Evolutionary conservation across 64 coral and sea anemone species (phyloP), one percentile per base, ranked within the genome.

Genomic region (Exaiptasia diaphana): DNA sequence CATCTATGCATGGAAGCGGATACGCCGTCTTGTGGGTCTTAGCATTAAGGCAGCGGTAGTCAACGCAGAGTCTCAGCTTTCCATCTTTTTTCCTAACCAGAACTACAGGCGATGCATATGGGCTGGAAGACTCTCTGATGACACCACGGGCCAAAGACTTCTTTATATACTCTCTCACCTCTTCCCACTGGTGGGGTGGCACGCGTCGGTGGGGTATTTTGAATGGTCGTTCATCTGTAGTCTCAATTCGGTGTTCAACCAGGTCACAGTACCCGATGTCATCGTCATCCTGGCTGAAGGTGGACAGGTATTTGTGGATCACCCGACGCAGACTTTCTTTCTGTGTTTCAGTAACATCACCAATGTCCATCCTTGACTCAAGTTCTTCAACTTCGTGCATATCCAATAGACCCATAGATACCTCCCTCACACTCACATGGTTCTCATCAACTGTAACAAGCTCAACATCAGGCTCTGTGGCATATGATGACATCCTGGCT

Each of bases 271-370:
- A 85, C 75, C 70, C 53, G 2, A 85, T 40, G 34, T 85, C 54
- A 61, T 85, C 82, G 22, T 85, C 69, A 75, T 85, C 54, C 53
- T 85, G 74, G 28, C 82, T 85, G 38, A 85, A 75, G 31, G 52
- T 38, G 4, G 32, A 18, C 4, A 18, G 67, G 13, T 70, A 76
- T 50, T n/a, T 76, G 12, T 29, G n/a, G 37, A 76, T 52, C 0
- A 76, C 73, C 38, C 55, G 24, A 35, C 55, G 48, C 17, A 76
- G 32, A 17, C 50, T 11, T 10, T 38, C 30, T 11, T 26, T 44
- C 10, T 53, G 73, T 26, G 43, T 26, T 24, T 27, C 50, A 31
- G 73, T 76, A 26, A 76, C 46, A 0, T 76, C 28, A 5, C 74
- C 50, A 9, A 77, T 33, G 32, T 55, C 74, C 32, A 57, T 77